Evolutionary conservation across 2,797 vertebrate genomes (phyloP), one percentile per base, ranked within the genome.

Genomic region (Enteromius anoplus): DNA sequence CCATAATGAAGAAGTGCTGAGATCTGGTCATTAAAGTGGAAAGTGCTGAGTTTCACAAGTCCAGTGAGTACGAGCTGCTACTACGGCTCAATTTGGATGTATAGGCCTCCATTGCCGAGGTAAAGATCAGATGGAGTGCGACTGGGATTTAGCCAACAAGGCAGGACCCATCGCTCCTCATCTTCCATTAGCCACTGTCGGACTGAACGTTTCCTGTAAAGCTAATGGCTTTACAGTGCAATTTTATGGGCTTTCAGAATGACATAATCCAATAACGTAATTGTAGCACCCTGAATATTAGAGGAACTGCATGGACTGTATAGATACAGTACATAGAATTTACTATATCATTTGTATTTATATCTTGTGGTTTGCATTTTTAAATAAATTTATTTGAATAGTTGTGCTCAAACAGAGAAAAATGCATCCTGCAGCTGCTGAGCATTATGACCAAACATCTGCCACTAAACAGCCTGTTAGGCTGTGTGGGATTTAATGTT

Each of bases 391-490:
- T 90, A 92, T 92, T 93, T 91, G 88, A 89, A 75, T 75, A 83
- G 87, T 89, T 83, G 78, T 82, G 87, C 87, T 87, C 89, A 89
- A 91, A 88, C 86, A 82, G 2, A 64, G 89, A 92, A 88, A 83
- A 90, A 93, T 91, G 88, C 85, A 85, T 91, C 90, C 82, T 90
- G 85, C 87, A 89, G 85, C 90, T 83, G 64, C 65, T 83, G 88
- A 92, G 91, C 90, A 88, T 91, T 90, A 90, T 88, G 88, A 88
- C 82, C 86, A 88, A 90, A 90, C 90, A 90, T 90, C 91, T 91
- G 90, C 86, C 87, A 86, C 81, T 87, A 88, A 90, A 89, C 89
- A 79, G 83, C 76, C 79, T 88, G 89, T 91, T 90, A 85, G 79
- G 60, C 75, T 87, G 85, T 71, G 53, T 69, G 64, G 29, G 73